phyloP scores from a whole-genome alignment of 2,797 vertebrate genomes.

The Champsocephalus gunnari region DNA sequence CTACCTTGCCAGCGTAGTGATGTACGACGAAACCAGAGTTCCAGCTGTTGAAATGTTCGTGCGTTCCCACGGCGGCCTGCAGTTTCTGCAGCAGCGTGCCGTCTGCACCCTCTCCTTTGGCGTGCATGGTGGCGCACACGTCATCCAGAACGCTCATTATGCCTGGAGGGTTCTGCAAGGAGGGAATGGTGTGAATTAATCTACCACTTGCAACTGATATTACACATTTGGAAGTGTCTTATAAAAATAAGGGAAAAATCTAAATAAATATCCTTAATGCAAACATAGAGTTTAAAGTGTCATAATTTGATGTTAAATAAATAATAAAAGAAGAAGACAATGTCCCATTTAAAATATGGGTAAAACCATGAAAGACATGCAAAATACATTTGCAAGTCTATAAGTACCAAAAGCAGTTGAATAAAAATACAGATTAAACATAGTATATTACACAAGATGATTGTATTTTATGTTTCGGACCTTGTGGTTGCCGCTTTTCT shows the following conservation, averaged over 20 bases:
- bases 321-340: neutral
- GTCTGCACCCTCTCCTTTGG: constrained; percentile 94
- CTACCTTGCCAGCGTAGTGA: constrained; percentile 96
- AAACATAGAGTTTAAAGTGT: neutral
- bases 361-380: neutral
- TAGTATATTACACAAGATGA: neutral
- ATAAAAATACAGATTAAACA: neutral
- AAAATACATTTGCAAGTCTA: neutral
- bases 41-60: constrained; percentile 98
- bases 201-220: neutral
- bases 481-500: neutral
- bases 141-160: constrained; percentile 98
- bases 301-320: neutral
- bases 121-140: constrained; percentile 96
- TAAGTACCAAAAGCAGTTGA: neutral
- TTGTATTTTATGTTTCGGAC: neutral
- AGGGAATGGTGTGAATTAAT: neutral
- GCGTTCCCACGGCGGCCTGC: constrained; percentile 91
- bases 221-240: neutral
- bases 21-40: constrained; percentile 94
- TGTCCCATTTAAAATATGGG: neutral
- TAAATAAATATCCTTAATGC: neutral
- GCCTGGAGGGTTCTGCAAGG: constrained; percentile 90
- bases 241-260: neutral
- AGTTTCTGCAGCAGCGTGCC: constrained; percentile 95